phyloP scores from a whole-genome alignment of 2,888 invertebrate genomes.

The Brenthis ino region DNA sequence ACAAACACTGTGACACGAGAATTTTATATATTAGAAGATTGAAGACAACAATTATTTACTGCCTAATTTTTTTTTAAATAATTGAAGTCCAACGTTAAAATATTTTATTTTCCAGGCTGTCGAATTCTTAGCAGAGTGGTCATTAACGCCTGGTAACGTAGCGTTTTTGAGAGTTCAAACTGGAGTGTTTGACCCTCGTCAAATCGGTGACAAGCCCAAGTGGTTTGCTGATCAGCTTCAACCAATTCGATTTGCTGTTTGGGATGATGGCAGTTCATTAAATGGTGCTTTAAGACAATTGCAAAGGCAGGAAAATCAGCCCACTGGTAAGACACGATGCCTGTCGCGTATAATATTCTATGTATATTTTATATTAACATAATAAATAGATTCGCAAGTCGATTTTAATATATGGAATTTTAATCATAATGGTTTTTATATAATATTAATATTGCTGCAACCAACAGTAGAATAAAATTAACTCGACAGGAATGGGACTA shows the following conservation, averaged over 20 bases:
- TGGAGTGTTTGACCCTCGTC: constrained; percentile 95
- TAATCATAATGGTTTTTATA: background rate
- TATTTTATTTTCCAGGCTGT: constrained; percentile 86
- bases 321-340: constrained; percentile 81
- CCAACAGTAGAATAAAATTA: no score
- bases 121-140: constrained; percentile 99
- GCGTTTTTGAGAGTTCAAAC: constrained; percentile 99
- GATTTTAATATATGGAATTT: background rate
- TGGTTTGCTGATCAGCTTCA: constrained; percentile 97
- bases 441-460: no score
- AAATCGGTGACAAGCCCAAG: constrained; percentile 98
- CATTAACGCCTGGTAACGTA: constrained; percentile 97
- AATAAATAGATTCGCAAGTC: no score
- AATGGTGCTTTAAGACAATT: constrained; percentile 88
- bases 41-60: no score
- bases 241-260: constrained; percentile 94
- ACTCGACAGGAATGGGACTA: no score
- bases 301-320: constrained; percentile 89
- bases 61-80: no score
- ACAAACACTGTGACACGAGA: no score
- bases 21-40: background rate
- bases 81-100: background rate
- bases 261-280: constrained; percentile 93
- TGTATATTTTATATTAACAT: no score
- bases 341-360: background rate